phyloP scores from a whole-genome alignment of 2,888 invertebrate genomes.

The Piscicola geometra region DNA sequence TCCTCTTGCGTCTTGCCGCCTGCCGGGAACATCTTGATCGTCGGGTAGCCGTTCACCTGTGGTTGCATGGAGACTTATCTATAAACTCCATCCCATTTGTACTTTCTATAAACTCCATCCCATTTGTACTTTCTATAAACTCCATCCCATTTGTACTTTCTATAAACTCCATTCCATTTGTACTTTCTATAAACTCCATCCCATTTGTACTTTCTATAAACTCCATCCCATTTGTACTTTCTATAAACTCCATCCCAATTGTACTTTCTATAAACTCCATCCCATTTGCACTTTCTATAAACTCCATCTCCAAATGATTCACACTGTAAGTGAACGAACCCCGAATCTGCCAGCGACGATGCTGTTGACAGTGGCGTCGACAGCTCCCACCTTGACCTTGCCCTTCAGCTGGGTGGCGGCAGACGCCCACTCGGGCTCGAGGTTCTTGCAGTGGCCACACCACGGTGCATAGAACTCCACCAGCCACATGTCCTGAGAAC shows the following conservation, averaged over 20 bases:
- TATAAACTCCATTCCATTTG: background rate
- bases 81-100: background rate
- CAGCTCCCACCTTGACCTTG: slow-evolving; percentile 83
- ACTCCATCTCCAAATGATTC: too few species aligned
- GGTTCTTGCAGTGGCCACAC: slow-evolving; percentile 74
- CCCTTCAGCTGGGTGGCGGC: slow-evolving; percentile 92
- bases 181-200: background rate
- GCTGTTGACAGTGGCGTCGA: slow-evolving; percentile 90
- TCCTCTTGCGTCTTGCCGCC: slow-evolving; percentile 55
- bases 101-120: background rate
- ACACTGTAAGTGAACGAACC: slow-evolving; percentile 51
- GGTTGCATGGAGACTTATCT: slow-evolving; percentile 21
- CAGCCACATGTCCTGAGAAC: slow-evolving; percentile 91
- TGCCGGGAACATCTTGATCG: slow-evolving; percentile 85
- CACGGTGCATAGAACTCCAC: slow-evolving; percentile 89
- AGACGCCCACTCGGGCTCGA: slow-evolving; percentile 91
- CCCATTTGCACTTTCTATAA: too few species aligned
- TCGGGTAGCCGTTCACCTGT: slow-evolving; percentile 82
- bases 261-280: background rate
- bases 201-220: background rate
- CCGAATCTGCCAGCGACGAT: slow-evolving; percentile 75
- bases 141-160: background rate
- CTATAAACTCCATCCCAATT: background rate
- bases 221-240: background rate
- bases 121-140: background rate